Base-by-base conservation (phyloP, 1,140 invertebrate species). In the Brachionus manjavacas region DNA sequence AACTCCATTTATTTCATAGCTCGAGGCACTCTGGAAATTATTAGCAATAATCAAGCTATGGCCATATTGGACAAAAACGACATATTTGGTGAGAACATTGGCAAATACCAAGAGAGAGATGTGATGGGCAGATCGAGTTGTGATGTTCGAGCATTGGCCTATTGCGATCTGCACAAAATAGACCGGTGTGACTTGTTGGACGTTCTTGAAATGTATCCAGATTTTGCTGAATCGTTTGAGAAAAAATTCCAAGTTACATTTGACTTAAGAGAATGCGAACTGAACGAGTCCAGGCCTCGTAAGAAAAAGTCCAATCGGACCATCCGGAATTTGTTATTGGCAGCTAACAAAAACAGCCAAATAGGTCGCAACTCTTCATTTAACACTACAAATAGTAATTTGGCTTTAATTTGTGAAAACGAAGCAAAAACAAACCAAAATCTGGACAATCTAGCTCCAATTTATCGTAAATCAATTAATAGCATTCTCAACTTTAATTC, bases 111-210 rank as follows among this genome's bases (percentile, higher is more conserved):
- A 3, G 85, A 85, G 4, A 74, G 85, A 3, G 84, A 74, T n/a
- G 46, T 86, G 1, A 84, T 84, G 81, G 87, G 87, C 8, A 88
- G 89, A 78, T 89, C 89, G 11, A 86, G 87, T 28, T 89, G 89
- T 85, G 87, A 86, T 80, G 89, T 89, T 0, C 55, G 88, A 11
- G 88, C 89, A 6, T 85, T 90, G 28, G 88, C 88, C 16, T 90
- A 89, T 86, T 89, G 88, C 85, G 89, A 89, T 85, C 87, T 90
- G 46, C 89, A 90, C 84, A 89, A 89, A 85, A 90, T 90, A 55
- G 87, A 89, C 35, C 74, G 89, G n/a, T 85, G 85, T 11, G 89
- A 90, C 76, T 85, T 90, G 0, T 85, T 86, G 60, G 88, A 89
- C 72, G 88, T 89, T 0, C 85, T 90, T 1, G 86, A 88, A 46